Evolutionary conservation across 2,888 invertebrate genomes (phyloP).

Genomic region (Ischnus inquisitorius): DNA sequence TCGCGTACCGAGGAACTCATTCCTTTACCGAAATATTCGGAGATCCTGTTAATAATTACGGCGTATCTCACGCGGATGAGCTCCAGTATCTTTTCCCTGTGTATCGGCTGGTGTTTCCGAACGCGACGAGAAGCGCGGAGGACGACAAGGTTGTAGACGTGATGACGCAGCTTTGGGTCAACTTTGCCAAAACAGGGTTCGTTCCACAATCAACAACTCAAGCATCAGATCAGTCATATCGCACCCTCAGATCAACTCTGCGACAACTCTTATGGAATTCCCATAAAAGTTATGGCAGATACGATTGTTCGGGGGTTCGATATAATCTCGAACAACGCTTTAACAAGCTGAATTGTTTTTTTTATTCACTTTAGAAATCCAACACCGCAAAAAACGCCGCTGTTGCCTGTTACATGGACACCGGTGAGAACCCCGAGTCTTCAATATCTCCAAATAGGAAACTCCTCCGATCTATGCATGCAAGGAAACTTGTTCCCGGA

Average conservation of each 20-base stretch:
- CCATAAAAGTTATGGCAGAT: too few species aligned
- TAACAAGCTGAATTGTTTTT: neutral
- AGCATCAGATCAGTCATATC: conserved; percentile 11
- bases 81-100: conserved; percentile 93
- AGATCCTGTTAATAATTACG: conserved; percentile 88
- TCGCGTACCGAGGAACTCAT: conserved; percentile 89
- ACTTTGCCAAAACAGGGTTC: conserved; percentile 92
- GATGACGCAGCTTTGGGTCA: conserved; percentile 90
- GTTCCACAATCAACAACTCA: conserved; percentile 1
- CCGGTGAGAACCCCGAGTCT: conserved; percentile 85
- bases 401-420: conserved; percentile 87
- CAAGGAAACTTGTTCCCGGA: conserved; percentile 86
- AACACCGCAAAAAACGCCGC: conserved; percentile 86
- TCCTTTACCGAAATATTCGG: conserved; percentile 92
- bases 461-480: conserved; percentile 86
- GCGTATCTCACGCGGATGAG: conserved; percentile 94
- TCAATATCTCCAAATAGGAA: conserved; percentile 87
- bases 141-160: conserved; percentile 88
- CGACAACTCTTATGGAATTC: too few species aligned
- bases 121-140: conserved; percentile 86
- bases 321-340: neutral
- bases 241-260: too few species aligned
- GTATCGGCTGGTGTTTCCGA: conserved; percentile 87
- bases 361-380: conserved; percentile 88
- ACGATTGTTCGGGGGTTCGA: too few species aligned